Conservation (phyloP, 2,797 vertebrate species). For the Syngnathus acus region DNA sequence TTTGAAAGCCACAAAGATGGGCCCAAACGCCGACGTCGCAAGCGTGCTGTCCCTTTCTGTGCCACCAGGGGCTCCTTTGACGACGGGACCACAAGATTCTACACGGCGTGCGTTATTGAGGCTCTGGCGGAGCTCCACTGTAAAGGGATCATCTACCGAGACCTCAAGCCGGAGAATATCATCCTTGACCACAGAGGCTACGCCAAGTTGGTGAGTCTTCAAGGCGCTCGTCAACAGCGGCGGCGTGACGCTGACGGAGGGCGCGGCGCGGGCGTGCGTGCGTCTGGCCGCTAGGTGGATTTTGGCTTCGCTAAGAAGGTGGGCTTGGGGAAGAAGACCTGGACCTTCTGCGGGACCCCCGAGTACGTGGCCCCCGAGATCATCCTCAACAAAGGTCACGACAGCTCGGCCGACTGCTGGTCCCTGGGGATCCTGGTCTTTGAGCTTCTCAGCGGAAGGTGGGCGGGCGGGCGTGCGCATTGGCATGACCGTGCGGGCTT, state of each 20-base stretch:
- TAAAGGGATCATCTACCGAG: conserved; percentile 65
- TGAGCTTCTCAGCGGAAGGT: conserved; percentile 68
- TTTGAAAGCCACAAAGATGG: no score
- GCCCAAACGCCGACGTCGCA: no score
- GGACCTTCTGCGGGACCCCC: conserved; percentile 67
- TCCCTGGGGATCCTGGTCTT: conserved; percentile 63
- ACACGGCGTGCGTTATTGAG: conserved; percentile 63
- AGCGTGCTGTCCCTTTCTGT: not conserved
- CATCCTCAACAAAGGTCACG: conserved; percentile 68
- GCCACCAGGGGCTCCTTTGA: conserved; percentile 61
- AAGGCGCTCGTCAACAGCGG: no score
- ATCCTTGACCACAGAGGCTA: conserved; percentile 62
- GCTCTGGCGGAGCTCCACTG: conserved; percentile 60
- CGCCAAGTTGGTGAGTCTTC: conserved; percentile 52
- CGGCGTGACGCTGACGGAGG: not conserved
- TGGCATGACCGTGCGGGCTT: not conserved
- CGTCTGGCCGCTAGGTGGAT: conserved; percentile 44
- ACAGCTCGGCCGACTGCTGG: conserved; percentile 65
- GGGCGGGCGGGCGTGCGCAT: not conserved
- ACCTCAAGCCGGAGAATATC: conserved; percentile 69
- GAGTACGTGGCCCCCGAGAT: conserved; percentile 68
- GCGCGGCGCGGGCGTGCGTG: no score
- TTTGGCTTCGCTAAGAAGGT: conserved; percentile 70
- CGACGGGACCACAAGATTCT: conserved; percentile 60
- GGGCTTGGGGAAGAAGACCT: conserved; percentile 66